Conservation (phyloP, 2,888 invertebrate genomes). For the Chrysotoxum bicinctum region DNA sequence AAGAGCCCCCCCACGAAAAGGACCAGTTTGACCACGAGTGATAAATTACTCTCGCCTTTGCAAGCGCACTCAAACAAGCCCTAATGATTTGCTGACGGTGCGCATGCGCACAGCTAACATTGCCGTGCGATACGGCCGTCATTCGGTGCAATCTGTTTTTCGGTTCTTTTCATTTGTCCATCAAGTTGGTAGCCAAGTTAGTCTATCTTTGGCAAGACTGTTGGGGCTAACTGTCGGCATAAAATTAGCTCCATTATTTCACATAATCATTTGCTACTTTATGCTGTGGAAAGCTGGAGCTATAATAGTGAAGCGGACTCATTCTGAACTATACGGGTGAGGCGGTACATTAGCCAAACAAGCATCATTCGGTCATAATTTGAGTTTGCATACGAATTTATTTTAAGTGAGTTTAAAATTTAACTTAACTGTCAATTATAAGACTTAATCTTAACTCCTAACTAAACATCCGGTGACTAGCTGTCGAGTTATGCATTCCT, state of each 20-base stretch:
- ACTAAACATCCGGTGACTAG: conserved; percentile 1
- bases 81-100: conserved; percentile 69
- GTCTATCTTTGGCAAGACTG: conserved; percentile 21
- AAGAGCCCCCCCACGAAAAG: conserved; percentile 44
- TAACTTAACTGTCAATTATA: conserved; percentile 21
- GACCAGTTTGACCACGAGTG: conserved; percentile 66
- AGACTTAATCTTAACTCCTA: conserved; percentile 2
- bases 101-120: conserved; percentile 34
- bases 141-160: conserved; percentile 51
- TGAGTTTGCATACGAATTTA: conserved; percentile 30
- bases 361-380: conserved; percentile 21
- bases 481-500: background rate
- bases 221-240: conserved; percentile 30
- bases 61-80: conserved; percentile 68
- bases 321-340: background rate
- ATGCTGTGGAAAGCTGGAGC: background rate
- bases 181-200: conserved; percentile 38
- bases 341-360: conserved; percentile 28
- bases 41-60: conserved; percentile 67
- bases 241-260: conserved; percentile 48
- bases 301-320: background rate
- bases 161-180: conserved; percentile 62
- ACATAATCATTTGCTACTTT: conserved; percentile 42
- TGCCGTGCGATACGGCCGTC: conserved; percentile 50
- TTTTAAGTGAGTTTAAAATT: conserved; percentile 15